A percentile compares a stretch with the other conserved stretches of the same genome.
Conservation (phyloP, 2,113 vertebrate species). For the Daboia siamensis region DNA sequence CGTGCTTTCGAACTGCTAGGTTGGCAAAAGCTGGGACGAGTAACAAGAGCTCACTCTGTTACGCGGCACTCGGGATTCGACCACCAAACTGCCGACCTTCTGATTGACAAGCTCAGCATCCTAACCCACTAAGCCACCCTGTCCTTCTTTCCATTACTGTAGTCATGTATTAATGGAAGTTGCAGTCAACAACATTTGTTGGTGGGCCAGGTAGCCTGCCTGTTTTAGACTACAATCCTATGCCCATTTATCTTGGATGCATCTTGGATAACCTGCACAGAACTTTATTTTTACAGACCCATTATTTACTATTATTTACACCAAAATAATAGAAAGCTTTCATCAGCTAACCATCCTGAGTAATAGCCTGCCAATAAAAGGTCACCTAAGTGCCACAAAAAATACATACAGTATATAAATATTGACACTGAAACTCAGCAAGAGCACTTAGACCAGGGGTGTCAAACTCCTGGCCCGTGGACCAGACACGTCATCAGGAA, state of each 20-base stretch:
- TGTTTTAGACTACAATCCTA: background rate
- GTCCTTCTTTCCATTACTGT: background rate
- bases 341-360: background rate
- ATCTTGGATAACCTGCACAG: background rate
- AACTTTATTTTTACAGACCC: background rate
- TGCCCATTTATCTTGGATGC: background rate
- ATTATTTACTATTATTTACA: too few relatives aligned
- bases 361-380: background rate
- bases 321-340: background rate
- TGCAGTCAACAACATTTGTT: background rate
- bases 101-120: too few relatives aligned
- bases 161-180: background rate
- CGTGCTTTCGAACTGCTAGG: too few relatives aligned
- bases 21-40: too few relatives aligned
- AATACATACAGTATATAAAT: background rate
- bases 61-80: too few relatives aligned
- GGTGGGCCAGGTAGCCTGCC: background rate
- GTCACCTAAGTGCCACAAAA: background rate
- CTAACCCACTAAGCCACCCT: too few relatives aligned
- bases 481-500: too few relatives aligned
- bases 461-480: too few relatives aligned
- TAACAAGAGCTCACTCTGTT: too few relatives aligned
- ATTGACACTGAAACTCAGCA: background rate
- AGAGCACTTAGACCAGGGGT: too few relatives aligned
- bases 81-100: too few relatives aligned